Evolutionary conservation across 2,888 invertebrate genomes (phyloP).

Genomic region (Gisinianus flammeolus): DNA sequence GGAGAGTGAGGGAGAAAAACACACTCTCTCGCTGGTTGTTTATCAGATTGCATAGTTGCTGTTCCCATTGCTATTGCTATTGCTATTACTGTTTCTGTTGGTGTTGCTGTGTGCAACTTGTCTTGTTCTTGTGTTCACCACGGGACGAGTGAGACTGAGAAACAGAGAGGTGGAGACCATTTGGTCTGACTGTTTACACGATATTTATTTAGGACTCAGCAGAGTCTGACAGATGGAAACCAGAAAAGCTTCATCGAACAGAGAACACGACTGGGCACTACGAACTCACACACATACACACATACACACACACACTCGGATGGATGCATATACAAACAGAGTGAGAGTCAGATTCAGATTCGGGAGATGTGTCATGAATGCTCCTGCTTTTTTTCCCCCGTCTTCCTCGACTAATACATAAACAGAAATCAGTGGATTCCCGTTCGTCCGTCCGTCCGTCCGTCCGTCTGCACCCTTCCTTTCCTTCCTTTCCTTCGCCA

Average conservation of each 20-base stretch:
- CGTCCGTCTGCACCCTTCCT: slow-evolving; percentile 27
- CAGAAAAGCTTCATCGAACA: slow-evolving; percentile 39
- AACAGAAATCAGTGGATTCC: slow-evolving; percentile 26
- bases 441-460: too few species aligned
- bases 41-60: slow-evolving; percentile 58
- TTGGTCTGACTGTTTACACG: slow-evolving; percentile 41
- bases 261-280: not conserved
- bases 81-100: not conserved
- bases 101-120: too few species aligned
- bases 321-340: too few species aligned
- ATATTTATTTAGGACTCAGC: slow-evolving; percentile 41
- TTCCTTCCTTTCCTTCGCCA: slow-evolving; percentile 8
- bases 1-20: not conserved
- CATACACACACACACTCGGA: too few species aligned
- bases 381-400: slow-evolving; percentile 29
- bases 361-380: slow-evolving; percentile 29
- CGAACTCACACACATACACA: too few species aligned
- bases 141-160: not conserved
- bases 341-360: slow-evolving; percentile 11
- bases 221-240: slow-evolving; percentile 42
- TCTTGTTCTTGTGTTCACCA: slow-evolving; percentile 5
- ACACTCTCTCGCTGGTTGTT: slow-evolving; percentile 58
- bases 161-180: slow-evolving; percentile 20
- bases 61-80: not conserved
- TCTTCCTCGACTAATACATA: slow-evolving; percentile 25